These are phyloP conservation scores for Dryoscopus gambensis DNA, from an alignment of 2,113 vertebrate species.

Conservation along the genomic window DNA sequence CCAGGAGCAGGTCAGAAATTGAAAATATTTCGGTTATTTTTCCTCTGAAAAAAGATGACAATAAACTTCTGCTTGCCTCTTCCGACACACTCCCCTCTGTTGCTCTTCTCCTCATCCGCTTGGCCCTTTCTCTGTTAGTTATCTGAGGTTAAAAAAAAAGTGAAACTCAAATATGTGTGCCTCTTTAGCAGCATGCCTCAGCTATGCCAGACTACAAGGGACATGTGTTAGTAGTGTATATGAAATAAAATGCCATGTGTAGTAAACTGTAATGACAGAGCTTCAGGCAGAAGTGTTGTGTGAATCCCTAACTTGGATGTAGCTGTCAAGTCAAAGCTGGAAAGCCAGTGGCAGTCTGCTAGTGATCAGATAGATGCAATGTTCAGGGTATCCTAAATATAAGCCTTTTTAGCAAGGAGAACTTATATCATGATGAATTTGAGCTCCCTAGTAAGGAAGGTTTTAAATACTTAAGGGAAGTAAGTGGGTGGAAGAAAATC, in stretches of 20 bases:
- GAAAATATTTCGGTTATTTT: background rate
- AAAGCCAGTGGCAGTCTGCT: background rate
- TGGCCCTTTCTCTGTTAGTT: background rate
- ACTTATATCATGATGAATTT: background rate
- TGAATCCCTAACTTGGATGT: background rate
- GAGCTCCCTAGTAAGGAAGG: background rate
- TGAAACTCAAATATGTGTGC: background rate
- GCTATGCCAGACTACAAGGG: background rate
- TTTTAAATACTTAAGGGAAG: constrained; percentile 21
- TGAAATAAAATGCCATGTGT: background rate
- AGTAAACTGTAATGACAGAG: background rate
- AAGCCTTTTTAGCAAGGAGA: background rate
- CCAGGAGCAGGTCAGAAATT: background rate
- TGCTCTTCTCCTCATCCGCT: background rate
- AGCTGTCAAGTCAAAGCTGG: background rate
- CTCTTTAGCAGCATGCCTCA: background rate
- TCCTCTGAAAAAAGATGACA: background rate
- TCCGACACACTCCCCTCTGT: background rate
- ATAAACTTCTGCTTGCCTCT: background rate
- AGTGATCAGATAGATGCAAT: background rate
- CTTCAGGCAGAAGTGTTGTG: background rate
- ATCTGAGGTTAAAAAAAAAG: background rate
- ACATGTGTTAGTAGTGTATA: background rate
- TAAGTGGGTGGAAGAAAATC: constrained; percentile 37
- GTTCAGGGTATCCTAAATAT: background rate